Evolutionary conservation across 2,797 vertebrate species (phyloP), one percentile per base, ranked within the genome.

Genomic region (Eulemur coronatus): DNA sequence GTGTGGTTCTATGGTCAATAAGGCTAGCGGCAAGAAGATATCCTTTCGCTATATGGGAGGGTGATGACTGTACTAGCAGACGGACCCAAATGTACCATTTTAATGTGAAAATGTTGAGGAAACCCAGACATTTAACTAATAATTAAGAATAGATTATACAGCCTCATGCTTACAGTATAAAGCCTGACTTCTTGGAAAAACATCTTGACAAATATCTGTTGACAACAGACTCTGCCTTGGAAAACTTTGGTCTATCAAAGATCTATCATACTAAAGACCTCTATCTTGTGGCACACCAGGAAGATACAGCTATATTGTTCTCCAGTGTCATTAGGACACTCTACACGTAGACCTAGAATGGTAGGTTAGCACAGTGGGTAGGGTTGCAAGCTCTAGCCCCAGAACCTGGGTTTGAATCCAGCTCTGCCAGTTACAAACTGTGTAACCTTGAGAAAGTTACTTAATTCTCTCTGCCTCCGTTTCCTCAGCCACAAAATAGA

Each of bases 121-220:
- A 73, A 70, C 50, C 57, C 5, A 81, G 28, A 14, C 18, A 72
- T 46, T 63, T 26, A 76, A 70, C 14, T n/a, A 72, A 52, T 61
- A 75, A 75, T 63, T 41, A 78, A 89, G 57, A 95, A 80, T 43
- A 26, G 18, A 35, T 87, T 57, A 52, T 72, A 65, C 91, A 67
- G 38, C 38, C 59, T 59, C 81, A 7, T 63, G 12, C 3, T 63
- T 35, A 59, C 3, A 72, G 22, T 26, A 55, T 50, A 61, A 91
- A 93, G 48, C 12, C 88, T 82, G 50, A 33, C 41, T 80, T 78
- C 11, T 41, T 57, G n/a, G 48, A 2, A 70, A 48, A 91, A 89
- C 55, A 35, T n/a, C 69, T 86, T 70, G 89, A 67, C 20, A 72
- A 86, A 61, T 48, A 73, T 43, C n/a, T 63, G 46, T 38, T 70